phyloP scores from a whole-genome alignment of 30 jellyfish, hydroid and myxozoan species.

The Cassiopea xamachana region DNA sequence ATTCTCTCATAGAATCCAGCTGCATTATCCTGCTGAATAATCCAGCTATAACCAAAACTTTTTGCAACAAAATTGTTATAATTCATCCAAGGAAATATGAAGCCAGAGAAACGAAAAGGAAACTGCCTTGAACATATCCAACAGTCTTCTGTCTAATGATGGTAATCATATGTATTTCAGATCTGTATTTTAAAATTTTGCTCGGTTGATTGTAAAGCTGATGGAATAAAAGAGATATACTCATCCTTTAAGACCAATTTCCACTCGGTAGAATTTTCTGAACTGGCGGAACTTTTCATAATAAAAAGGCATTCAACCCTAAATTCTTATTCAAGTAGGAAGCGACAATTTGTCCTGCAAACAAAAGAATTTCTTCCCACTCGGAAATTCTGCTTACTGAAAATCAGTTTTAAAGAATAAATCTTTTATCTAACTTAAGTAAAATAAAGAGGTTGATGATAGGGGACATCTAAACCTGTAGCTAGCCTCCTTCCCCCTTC shows the following conservation, averaged over 20 bases:
- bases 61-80: not conserved
- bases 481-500: not conserved
- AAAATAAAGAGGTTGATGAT: not conserved
- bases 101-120: conserved; percentile 9
- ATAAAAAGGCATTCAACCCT: conserved; percentile 8
- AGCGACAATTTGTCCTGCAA: not conserved
- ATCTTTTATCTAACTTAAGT: not conserved
- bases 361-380: not conserved
- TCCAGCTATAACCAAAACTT: conserved; percentile 1
- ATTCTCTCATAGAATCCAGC: conserved; percentile 17
- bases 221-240: not conserved
- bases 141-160: not conserved
- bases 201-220: conserved; percentile 23
- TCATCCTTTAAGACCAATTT: conserved; percentile 14
- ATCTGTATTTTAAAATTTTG: not conserved
- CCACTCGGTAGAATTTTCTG: not conserved
- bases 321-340: conserved; percentile 5
- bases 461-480: not conserved
- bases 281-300: not conserved
- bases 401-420: not conserved
- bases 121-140: not conserved
- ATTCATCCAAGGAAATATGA: not conserved
- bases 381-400: not conserved
- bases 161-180: conserved; percentile 19
- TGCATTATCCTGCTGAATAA: conserved; percentile 1